Percentiles rank a stretch among this genome's conserved stretches.
Conservation (phyloP, 2,797 vertebrate species). For the Trachurus trachurus region DNA sequence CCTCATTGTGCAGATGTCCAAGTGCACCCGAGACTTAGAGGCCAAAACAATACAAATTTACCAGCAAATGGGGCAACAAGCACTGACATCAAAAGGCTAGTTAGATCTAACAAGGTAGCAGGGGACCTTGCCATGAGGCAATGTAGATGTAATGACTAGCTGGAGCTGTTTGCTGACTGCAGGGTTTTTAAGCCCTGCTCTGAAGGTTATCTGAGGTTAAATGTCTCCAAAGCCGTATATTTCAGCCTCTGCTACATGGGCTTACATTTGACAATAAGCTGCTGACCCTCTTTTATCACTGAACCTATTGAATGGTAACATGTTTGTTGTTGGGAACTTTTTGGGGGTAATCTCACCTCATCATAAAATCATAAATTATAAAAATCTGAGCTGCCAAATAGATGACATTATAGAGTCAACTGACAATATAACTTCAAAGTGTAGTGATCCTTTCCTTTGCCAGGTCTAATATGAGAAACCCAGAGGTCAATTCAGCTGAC, state of each 20-base stretch:
- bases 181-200: conserved; percentile 1
- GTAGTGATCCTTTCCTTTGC: conserved; percentile 5
- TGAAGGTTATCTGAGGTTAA: conserved; percentile 31
- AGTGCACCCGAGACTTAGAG: neutral
- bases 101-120: neutral
- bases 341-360: neutral
- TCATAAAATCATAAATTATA: neutral
- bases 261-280: neutral
- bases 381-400: neutral
- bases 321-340: neutral
- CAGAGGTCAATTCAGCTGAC: conserved; percentile 3
- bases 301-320: neutral
- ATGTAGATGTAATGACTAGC: conserved; percentile 8
- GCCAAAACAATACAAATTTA: conserved; percentile 15
- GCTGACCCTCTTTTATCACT: conserved; percentile 7
- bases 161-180: conserved; percentile 27
- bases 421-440: neutral
- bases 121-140: conserved; percentile 21
- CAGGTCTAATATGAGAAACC: conserved; percentile 14
- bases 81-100: neutral
- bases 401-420: neutral
- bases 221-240: neutral
- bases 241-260: neutral
- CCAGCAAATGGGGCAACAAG: neutral
- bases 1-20: neutral